A percentile compares a stretch with the other conserved stretches of the same genome.
Conservation (phyloP, 2,797 vertebrate species). For the Lacerta bilineata region DNA sequence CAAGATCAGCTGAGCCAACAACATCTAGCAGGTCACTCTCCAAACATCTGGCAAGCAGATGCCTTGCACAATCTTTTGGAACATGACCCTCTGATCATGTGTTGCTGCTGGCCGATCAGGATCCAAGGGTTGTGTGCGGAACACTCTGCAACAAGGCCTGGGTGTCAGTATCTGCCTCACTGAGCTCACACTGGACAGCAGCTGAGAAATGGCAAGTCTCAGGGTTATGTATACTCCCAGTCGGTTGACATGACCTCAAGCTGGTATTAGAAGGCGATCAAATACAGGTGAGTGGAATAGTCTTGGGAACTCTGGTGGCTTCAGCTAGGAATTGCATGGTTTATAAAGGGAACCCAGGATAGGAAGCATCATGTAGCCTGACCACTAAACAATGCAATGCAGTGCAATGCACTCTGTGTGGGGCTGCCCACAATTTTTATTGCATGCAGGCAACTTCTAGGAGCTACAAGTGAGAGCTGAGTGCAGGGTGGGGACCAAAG, state of each 20-base stretch:
- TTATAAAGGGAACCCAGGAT: background rate
- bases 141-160: background rate
- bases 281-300: slow-evolving; percentile 88
- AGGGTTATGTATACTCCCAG: slow-evolving; percentile 93
- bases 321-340: no score
- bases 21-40: background rate
- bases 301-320: background rate
- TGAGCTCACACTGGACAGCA: slow-evolving; percentile 70
- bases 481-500: no score
- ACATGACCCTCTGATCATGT: background rate
- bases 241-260: slow-evolving; percentile 99
- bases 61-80: background rate
- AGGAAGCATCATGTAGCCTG: background rate
- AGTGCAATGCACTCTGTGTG: no score
- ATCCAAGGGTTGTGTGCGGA: background rate
- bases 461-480: no score
- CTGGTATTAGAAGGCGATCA: slow-evolving; percentile 95
- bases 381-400: no score
- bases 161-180: background rate
- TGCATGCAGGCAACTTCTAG: no score
- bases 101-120: background rate
- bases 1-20: background rate
- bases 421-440: no score
- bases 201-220: slow-evolving; percentile 85
- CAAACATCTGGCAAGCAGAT: background rate